Conservation (phyloP, 1,140 invertebrate genomes). For the Drosophila oshimai region DNA sequence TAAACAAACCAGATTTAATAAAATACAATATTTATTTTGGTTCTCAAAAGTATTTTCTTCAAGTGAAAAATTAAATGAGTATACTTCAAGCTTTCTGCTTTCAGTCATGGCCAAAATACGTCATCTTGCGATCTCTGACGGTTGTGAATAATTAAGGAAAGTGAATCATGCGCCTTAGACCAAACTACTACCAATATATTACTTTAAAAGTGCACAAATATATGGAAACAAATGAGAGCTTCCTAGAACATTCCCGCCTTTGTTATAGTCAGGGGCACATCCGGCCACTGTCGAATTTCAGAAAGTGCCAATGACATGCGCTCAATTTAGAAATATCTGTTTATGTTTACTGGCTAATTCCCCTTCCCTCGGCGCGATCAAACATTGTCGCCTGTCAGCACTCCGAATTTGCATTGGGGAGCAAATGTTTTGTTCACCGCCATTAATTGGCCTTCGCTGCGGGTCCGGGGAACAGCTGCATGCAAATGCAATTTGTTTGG, state of each 20-base stretch:
- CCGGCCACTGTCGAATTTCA: slow-evolving; percentile 32
- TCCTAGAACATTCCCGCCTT: slow-evolving; percentile 30
- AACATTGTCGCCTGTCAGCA: slow-evolving; percentile 64
- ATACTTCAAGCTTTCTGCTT: background rate
- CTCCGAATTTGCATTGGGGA: slow-evolving; percentile 43
- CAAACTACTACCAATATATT: slow-evolving; percentile 1
- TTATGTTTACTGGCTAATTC: slow-evolving; percentile 26
- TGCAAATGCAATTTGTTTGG: slow-evolving; percentile 53
- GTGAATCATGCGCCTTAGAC: slow-evolving; percentile 48
- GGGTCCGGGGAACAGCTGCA: background rate
- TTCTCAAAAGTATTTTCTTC: slow-evolving; percentile 7
- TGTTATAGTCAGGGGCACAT: slow-evolving; percentile 20
- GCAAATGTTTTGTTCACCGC: slow-evolving; percentile 23
- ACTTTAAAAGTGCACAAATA: slow-evolving; percentile 6
- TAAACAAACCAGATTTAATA: no score
- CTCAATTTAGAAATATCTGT: slow-evolving; percentile 43
- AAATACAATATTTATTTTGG: background rate
- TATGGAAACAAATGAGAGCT: background rate
- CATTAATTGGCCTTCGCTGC: slow-evolving; percentile 64
- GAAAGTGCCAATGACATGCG: slow-evolving; percentile 51
- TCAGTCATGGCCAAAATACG: slow-evolving; percentile 54
- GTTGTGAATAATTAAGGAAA: slow-evolving; percentile 30
- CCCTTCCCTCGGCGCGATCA: background rate
- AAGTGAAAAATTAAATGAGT: slow-evolving; percentile 20
- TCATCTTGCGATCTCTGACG: slow-evolving; percentile 37